Base-by-base conservation (phyloP, 2,113 vertebrate species). In the Lampris megalopsis region DNA sequence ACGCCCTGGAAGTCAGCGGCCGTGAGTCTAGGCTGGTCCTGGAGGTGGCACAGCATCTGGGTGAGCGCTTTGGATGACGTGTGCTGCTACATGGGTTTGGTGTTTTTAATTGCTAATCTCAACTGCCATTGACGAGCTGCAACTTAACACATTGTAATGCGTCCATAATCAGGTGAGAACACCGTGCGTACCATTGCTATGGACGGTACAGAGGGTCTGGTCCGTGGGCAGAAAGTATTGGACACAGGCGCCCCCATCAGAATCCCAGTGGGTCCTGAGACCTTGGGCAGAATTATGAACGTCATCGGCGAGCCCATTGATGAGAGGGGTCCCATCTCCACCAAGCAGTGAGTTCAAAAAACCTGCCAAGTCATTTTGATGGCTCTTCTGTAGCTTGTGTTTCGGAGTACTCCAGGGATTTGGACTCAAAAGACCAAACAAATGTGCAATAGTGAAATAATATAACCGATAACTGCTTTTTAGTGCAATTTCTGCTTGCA, bases 221-320 rank as follows among this genome's bases (percentile, higher is more conserved):
- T 99, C 37, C 96, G 98, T 82, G 98, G 98, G 11, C 98, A 99
- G 92, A 96, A 96, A 69, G 97, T 98, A 54, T 86, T 98, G 85
- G 98, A 99, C 89, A 97, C 97, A 0, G 98, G 98, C 0, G 96
- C 96, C 0, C 97, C 98, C 66, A 99, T 99, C 92, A 96, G 96
- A 87, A 99, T 99, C 88, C 98, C 98, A 1, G 98, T 99, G 5
- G 98, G 98, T 38, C 98, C 97, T 0, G 98, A 99, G 87, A 98
- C 98, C 1, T 91, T 99, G 77, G 98, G 98, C 61, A 96, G 98
- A 87, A 99, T 99, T 84, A 99, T 99, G 98, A 99, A 99, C 53
- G 98, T 99, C 82, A 99, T 99, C 1, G 98, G 98, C 3, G 97
- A 98, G 11, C 98, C 98, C 72, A 99, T 99, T 42, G 98, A 99